phyloP scores from a whole-genome alignment of 2,888 invertebrate genomes.

The Xanthia togata region DNA sequence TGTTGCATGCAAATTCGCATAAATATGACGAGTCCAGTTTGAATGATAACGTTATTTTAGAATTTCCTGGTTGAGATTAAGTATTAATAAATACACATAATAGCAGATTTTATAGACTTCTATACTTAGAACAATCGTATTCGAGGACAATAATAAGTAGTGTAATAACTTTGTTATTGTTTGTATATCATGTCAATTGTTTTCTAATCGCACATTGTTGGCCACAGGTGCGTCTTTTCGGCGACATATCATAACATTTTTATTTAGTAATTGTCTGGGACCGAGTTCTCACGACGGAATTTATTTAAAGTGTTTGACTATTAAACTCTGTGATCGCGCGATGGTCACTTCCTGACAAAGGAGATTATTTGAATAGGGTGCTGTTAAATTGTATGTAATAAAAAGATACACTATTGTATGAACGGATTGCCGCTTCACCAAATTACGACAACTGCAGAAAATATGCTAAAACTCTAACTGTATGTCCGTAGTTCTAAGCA shows the following conservation, averaged over 20 bases:
- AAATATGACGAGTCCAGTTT: slow-evolving; percentile 8
- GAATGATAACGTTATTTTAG: slow-evolving; percentile 9
- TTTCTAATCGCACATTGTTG: slow-evolving; percentile 44
- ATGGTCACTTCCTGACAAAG: slow-evolving; percentile 44
- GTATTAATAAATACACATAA: not conserved
- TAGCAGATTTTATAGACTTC: slow-evolving; percentile 34
- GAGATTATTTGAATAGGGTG: slow-evolving; percentile 45
- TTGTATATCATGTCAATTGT: slow-evolving; percentile 59
- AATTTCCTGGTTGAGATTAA: not conserved
- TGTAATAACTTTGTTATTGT: slow-evolving; percentile 55
- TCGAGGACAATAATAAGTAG: slow-evolving; percentile 47
- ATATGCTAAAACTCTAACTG: too few relatives aligned
- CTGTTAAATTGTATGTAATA: slow-evolving; percentile 44
- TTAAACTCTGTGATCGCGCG: slow-evolving; percentile 26
- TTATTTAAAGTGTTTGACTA: slow-evolving; percentile 50
- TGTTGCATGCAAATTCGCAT: not conserved
- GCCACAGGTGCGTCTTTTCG: slow-evolving; percentile 50
- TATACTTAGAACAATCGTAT: slow-evolving; percentile 33
- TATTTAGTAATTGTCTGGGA: slow-evolving; percentile 24
- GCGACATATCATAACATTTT: slow-evolving; percentile 35
- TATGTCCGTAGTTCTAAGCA: too few relatives aligned
- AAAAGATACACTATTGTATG: slow-evolving; percentile 14
- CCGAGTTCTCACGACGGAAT: slow-evolving; percentile 41
- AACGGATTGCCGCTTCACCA: not conserved
- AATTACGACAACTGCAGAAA: not conserved